Evolutionary conservation across 2,888 invertebrate species (phyloP), one percentile per base, ranked within the genome.

Genomic region (Calliphora vomitoria): DNA sequence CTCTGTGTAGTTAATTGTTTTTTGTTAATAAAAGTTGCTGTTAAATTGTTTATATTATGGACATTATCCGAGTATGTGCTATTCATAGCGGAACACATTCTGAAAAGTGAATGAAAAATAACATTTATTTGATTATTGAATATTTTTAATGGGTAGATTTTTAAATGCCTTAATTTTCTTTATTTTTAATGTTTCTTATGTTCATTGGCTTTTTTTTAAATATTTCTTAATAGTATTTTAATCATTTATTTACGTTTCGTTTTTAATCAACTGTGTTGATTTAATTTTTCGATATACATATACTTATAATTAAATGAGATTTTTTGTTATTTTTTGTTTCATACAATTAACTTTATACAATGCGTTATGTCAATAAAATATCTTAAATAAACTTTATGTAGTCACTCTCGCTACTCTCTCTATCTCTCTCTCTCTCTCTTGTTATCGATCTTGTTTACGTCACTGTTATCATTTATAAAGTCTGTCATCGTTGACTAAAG

Each of bases 81-180:
- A 50, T 72, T 83, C 64, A 78, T 66, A 72, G 47, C 20, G 60
- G 44, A 35, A 18, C 8, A 62, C 55, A 64, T 47, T 35, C 78
- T 84, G 55, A 18, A 84, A 84, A 25, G 2, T 13, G 13, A 44
- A 3, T 50, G 25, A 25, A 69, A 69, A 60, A 50, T 15, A 58
- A 15, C 10, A 35, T 41, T 66, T 41, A 11, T 55, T 20, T 55
- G 20, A 55, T 20, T 8, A 55, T 20, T 20, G 20, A 55, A 55
- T 20, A 13, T 11, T 44, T 44, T 44, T 44, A 35, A 4, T 35
- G 4, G 4, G 35, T 35, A n/a, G n/a, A n/a, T n/a, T n/a, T n/a
- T 44, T 44, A 44, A 44, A 44, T 44, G 13, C 11, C 13, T 44
- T 44, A 44, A 44, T 44, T 44, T 13, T 3, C 8, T 44, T 44